Evolutionary conservation across 2,888 invertebrate genomes (phyloP).

Genomic region (Thumatha senex): DNA sequence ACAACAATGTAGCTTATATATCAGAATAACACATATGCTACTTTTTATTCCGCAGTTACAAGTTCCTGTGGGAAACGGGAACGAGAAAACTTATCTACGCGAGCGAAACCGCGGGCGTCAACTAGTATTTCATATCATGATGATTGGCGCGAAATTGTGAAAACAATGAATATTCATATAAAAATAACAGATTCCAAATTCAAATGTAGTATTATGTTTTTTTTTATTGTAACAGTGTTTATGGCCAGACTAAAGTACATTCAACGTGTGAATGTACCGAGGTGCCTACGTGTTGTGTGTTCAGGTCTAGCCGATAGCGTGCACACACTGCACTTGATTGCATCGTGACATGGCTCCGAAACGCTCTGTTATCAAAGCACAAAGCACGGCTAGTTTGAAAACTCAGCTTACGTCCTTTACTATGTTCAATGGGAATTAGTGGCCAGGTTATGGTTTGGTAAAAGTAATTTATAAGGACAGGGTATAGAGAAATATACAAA

Average conservation of each 20-base stretch:
- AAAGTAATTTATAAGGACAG: conserved; percentile 18
- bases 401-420: conserved; percentile 45
- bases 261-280: background rate
- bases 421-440: conserved; percentile 43
- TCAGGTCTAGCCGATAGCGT: background rate
- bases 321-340: conserved; percentile 50
- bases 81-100: no score
- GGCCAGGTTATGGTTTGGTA: conserved; percentile 27
- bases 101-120: no score
- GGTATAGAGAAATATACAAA: conserved; percentile 1
- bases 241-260: background rate
- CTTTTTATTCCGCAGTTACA: no score
- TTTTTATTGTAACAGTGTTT: no score
- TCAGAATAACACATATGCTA: no score
- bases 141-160: no score
- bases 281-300: background rate
- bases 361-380: conserved; percentile 63
- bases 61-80: no score
- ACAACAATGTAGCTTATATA: no score
- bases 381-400: conserved; percentile 52
- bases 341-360: conserved; percentile 50
- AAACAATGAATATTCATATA: no score
- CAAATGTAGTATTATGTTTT: no score
- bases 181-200: no score
- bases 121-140: no score